Percentiles rank a stretch among this genome's conserved stretches.
Evolutionary conservation across 1,140 invertebrate species (phyloP).

Genomic region (Pseudobourletiella spinata): DNA sequence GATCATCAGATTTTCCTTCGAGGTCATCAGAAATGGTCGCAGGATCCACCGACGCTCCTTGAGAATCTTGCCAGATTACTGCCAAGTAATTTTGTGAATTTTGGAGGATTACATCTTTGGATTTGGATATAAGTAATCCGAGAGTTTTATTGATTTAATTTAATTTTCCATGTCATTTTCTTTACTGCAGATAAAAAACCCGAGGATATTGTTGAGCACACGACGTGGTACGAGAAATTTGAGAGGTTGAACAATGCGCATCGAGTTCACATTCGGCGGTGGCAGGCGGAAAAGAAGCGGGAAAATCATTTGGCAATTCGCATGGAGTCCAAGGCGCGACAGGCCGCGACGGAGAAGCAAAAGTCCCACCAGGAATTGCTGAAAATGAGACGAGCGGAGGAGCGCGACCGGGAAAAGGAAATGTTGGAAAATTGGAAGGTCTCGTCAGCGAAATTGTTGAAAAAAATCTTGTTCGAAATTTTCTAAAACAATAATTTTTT

Average conservation of each 20-base stretch:
- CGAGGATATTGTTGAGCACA: conserved; percentile 21
- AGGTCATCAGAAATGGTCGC: conserved; percentile 3
- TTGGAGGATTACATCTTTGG: too few species aligned
- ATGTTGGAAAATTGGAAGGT: conserved; percentile 21
- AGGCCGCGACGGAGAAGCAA: conserved; percentile 9
- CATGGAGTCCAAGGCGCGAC: not conserved
- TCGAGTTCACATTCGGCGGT: conserved; percentile 14
- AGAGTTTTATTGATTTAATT: not conserved
- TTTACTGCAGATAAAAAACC: conserved; percentile 14
- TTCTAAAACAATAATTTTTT: too few species aligned
- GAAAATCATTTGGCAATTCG: conserved; percentile 17
- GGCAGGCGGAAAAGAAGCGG: conserved; percentile 13
- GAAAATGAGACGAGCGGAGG: conserved; percentile 8
- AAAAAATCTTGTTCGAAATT: too few species aligned
- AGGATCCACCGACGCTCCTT: conserved; percentile 12
- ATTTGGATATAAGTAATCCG: too few species aligned
- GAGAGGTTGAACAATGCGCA: conserved; percentile 18
- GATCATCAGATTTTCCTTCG: conserved; percentile 19
- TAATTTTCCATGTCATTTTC: conserved; percentile 1
- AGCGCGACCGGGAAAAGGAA: conserved; percentile 10
- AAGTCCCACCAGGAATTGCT: conserved; percentile 18
- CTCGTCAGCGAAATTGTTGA: not conserved
- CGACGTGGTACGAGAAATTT: conserved; percentile 22
- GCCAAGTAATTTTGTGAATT: too few species aligned
- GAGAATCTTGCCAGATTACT: conserved; percentile 7